Evolutionary conservation across 2,797 vertebrate genomes (phyloP).

Genomic region (Tinamus major): DNA sequence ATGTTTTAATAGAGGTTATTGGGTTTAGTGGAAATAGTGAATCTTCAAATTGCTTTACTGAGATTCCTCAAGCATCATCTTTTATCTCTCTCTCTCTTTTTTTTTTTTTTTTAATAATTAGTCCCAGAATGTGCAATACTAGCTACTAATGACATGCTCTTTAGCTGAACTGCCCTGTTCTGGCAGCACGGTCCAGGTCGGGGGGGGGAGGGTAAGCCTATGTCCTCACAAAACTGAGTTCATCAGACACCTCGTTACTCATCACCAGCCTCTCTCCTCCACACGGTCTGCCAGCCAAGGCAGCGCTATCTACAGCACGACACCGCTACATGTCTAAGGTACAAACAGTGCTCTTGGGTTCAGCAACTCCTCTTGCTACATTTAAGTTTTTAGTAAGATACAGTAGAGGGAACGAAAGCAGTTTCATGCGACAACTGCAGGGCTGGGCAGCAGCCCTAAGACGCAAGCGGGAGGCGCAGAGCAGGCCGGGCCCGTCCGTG

Average conservation of each 20-base stretch:
- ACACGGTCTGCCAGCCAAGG: no score
- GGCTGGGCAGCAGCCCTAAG: not conserved
- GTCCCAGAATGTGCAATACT: not conserved
- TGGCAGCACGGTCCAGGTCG: not conserved
- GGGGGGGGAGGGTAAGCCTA: no score
- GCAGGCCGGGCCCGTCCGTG: fast-evolving
- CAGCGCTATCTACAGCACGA: no score
- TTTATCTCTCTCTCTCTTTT: no score
- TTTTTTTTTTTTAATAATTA: not conserved
- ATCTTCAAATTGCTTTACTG: not conserved
- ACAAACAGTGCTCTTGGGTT: not conserved
- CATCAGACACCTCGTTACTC: not conserved
- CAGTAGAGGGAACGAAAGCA: not conserved
- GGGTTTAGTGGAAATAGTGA: not conserved
- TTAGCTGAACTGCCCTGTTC: not conserved
- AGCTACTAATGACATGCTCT: not conserved
- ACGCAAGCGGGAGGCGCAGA: not conserved
- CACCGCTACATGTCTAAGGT: not conserved
- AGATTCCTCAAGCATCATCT: not conserved
- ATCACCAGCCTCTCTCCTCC: not conserved
- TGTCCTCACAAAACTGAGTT: not conserved
- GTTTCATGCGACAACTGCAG: not conserved
- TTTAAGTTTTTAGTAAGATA: not conserved
- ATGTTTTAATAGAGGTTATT: fast-evolving
- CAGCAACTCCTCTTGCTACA: not conserved